These are phyloP conservation scores for Pentalonia nigronervosa DNA, from an alignment of 1,140 invertebrate species.

Conservation along the genomic window DNA sequence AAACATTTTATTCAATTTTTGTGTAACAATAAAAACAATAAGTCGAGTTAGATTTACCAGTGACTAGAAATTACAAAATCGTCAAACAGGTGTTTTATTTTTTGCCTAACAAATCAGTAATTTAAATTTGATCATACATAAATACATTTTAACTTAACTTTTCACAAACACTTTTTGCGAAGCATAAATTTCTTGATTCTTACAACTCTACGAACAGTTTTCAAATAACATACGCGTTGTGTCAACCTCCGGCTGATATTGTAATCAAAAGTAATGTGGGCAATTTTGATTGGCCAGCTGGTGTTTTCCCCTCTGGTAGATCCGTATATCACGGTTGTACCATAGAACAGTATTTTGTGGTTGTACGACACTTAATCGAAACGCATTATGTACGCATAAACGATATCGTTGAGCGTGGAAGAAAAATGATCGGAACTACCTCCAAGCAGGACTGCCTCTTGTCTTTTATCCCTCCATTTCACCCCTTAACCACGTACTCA, in stretches of 20 bases:
- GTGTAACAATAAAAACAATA: background rate
- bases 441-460: background rate
- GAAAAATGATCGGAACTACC: background rate
- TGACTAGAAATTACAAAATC: slow-evolving; percentile 6
- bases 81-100: background rate
- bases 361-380: background rate
- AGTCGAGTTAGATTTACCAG: background rate
- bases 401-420: background rate
- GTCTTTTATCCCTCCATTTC: no score
- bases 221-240: slow-evolving; percentile 18
- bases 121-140: background rate
- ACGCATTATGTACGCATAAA: background rate
- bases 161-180: background rate
- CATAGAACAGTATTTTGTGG: no score
- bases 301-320: background rate
- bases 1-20: slow-evolving; percentile 9
- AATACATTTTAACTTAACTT: background rate
- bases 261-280: slow-evolving; percentile 48
- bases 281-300: slow-evolving; percentile 26
- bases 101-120: background rate
- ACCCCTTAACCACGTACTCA: no score
- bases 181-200: background rate
- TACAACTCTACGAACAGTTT: background rate
- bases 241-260: background rate
- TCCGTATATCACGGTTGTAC: background rate